Evolutionary conservation across 2,888 invertebrate genomes (phyloP).

Genomic region (Theodoxus fluviatilis): DNA sequence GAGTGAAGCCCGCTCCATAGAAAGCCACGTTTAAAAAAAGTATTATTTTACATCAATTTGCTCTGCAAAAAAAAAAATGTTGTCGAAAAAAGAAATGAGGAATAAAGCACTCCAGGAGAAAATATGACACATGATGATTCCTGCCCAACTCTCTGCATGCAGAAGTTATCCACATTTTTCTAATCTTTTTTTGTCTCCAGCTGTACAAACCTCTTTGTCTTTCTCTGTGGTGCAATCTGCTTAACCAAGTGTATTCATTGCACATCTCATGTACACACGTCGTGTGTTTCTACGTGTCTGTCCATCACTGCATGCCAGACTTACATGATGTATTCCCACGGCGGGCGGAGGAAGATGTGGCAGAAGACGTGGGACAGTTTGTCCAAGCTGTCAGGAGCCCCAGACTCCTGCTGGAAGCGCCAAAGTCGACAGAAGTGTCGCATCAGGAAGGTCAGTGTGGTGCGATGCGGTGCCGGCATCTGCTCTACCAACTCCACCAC

Average conservation of each 20-base stretch:
- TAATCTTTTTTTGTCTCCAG: no score
- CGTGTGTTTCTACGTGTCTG: neutral
- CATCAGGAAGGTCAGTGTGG: slow-evolving; percentile 74
- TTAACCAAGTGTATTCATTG: neutral
- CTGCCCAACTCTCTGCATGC: no score
- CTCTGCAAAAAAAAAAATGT: no score
- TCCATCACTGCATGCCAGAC: slow-evolving; percentile 56
- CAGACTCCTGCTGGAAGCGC: slow-evolving; percentile 73
- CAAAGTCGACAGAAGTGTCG: slow-evolving; percentile 77
- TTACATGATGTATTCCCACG: slow-evolving; percentile 80
- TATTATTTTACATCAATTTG: no score
- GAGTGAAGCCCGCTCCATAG: no score
- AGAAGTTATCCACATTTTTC: no score
- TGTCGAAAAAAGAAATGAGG: no score
- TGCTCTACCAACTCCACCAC: slow-evolving; percentile 47
- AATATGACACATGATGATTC: no score
- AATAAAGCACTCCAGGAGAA: no score
- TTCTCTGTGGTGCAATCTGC: no score
- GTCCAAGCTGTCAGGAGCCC: slow-evolving; percentile 71
- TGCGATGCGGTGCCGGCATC: slow-evolving; percentile 74
- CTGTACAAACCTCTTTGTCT: no score
- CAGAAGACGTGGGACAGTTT: slow-evolving; percentile 76
- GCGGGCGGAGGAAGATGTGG: slow-evolving; percentile 77
- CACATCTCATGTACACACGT: neutral
- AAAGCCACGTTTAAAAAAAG: no score